Base-by-base conservation (phyloP, 2,113 vertebrate species). In the Odocoileus hemionus region DNA sequence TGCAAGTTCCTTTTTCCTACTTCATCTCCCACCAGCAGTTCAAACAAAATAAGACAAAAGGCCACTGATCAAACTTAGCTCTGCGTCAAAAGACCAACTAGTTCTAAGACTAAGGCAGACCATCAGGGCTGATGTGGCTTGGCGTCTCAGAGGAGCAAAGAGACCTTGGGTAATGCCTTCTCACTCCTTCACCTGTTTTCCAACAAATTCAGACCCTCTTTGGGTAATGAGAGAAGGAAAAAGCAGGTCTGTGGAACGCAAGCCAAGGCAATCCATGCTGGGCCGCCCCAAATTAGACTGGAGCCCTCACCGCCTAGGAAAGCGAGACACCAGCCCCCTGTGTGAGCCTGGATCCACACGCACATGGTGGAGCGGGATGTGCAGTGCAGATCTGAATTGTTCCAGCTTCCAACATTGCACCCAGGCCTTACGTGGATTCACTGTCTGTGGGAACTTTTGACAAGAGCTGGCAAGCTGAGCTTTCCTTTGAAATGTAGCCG, bases 391-490 rank as follows among this genome's bases (percentile, higher is more conserved):
- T 33, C 57, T 1, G 7, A 45, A 45, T 39, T 50, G 21, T 33
- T 91, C 60, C 26, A 88, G 83, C 80, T 92, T 86, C 54, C 57
- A 78, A 52, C 25, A 4, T 85, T 64, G 43, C 4, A 52, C 92
- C 97, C 83, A 82, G 36, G 89, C 94, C 92, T 97, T 94, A 94
- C 54, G 14, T 96, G 90, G 96, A 98, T 98, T 94, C 16, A 4
- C 84, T 30, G 87, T 97, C 91, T 54, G 80, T 52, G 93, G 76
- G 93, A 96, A 96, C 67, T 97, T 97, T 96, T 96, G 98, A 98
- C 88, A 88, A 96, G 97, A 92, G 36, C 60, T 83, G 93, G 87
- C 91, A 94, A 91, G 86, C 98, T 94, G 92, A 98, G 96, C 78
- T 43, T 64, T 93, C 50, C 93, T 98, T 94, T 91, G 93, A 98